Evolutionary conservation across 2,113 vertebrate genomes (phyloP).

Genomic region (Cacatua alba): DNA sequence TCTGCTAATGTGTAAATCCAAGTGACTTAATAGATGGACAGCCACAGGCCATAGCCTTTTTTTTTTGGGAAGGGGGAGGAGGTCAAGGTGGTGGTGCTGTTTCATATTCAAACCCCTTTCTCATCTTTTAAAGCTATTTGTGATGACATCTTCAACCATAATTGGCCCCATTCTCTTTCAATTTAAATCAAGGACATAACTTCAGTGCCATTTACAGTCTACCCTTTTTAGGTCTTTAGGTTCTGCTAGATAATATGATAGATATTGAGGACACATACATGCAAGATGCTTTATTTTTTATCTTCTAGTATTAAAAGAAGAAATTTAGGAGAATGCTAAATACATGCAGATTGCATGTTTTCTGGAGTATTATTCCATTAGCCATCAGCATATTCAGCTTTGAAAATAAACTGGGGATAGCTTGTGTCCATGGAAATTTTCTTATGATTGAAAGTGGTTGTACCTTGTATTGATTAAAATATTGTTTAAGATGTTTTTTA

Average conservation of each 20-base stretch:
- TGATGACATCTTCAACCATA: neutral
- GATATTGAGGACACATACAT: fast-evolving
- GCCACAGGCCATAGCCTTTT: neutral
- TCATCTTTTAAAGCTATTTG: neutral
- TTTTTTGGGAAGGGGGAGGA: neutral
- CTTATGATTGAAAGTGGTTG: neutral
- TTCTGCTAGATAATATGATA: neutral
- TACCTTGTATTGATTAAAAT: slow-evolving; percentile 15
- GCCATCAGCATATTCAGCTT: neutral
- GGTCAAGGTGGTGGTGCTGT: neutral
- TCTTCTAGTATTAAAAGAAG: neutral
- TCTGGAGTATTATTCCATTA: neutral
- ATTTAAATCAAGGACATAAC: neutral
- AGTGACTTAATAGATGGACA: neutral
- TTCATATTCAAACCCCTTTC: neutral
- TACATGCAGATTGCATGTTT: neutral
- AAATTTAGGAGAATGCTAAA: neutral
- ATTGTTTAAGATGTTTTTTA: neutral
- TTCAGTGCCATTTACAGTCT: neutral
- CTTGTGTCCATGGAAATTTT: neutral
- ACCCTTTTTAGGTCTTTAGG: neutral
- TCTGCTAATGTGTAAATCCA: neutral
- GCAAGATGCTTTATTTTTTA: neutral
- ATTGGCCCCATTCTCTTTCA: neutral
- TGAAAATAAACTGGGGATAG: neutral